phyloP scores from a whole-genome alignment of 2,797 vertebrate genomes.

The Coccyzus lansbergi region DNA sequence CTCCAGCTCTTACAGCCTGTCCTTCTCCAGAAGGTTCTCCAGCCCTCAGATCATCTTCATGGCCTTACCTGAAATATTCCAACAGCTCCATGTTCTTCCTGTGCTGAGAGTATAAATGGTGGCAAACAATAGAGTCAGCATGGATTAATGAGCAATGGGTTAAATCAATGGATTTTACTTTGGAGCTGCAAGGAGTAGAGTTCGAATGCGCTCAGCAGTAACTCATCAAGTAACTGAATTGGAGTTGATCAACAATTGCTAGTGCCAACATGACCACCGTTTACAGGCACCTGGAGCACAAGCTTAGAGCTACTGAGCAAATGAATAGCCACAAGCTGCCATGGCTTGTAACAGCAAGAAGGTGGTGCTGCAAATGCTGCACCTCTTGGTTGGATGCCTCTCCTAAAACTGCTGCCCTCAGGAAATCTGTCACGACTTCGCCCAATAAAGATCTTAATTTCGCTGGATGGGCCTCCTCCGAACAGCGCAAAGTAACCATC shows the following conservation, averaged over 20 bases:
- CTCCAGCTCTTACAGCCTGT: too few relatives aligned
- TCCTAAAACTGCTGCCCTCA: background rate
- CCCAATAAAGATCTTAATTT: background rate
- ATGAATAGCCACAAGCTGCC: background rate
- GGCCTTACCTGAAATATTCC: too few relatives aligned
- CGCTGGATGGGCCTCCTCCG: background rate
- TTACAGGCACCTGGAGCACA: background rate
- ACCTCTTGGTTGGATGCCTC: background rate
- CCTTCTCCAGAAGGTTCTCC: too few relatives aligned
- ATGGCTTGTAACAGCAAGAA: background rate
- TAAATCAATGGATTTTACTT: background rate
- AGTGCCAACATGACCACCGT: background rate
- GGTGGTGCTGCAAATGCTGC: background rate
- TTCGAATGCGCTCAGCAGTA: background rate
- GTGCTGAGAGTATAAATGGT: accelerated
- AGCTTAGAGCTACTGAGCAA: background rate
- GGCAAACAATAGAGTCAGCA: background rate
- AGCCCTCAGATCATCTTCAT: too few relatives aligned
- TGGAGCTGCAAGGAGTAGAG: background rate
- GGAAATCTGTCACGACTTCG: background rate
- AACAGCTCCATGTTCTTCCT: too few relatives aligned
- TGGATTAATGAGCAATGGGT: background rate
- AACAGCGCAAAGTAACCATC: background rate
- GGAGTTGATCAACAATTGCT: background rate
- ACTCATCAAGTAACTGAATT: background rate